These are phyloP conservation scores for Conus canariensis DNA, from an alignment of 2,888 invertebrate genomes.

Conservation along the genomic window DNA sequence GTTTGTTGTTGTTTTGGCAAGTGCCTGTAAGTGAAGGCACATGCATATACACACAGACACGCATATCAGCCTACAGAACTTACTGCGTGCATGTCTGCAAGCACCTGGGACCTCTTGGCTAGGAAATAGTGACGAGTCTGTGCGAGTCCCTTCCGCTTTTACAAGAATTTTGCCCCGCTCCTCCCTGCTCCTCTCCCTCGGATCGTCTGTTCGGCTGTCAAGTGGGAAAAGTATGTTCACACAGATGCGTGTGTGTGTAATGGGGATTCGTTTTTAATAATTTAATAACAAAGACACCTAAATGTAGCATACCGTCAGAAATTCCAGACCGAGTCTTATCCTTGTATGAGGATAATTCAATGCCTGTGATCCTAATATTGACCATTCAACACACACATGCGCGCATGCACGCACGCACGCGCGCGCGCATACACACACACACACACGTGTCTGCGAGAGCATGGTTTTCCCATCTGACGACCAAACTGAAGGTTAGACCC, in stretches of 20 bases:
- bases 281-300: background rate
- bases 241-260: background rate
- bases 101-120: background rate
- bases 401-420: background rate
- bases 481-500: too few relatives aligned
- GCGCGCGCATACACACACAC: background rate
- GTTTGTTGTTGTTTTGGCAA: too few relatives aligned
- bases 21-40: background rate
- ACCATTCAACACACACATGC: background rate
- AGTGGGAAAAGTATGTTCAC: background rate
- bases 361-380: background rate
- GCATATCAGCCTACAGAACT: background rate
- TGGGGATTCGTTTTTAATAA: background rate
- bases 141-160: too few relatives aligned
- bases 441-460: background rate
- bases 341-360: background rate
- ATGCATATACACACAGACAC: background rate
- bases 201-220: background rate
- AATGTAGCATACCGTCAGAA: background rate
- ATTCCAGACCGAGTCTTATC: too few relatives aligned
- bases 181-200: too few relatives aligned
- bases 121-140: background rate
- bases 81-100: background rate
- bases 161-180: too few relatives aligned
- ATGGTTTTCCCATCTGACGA: too few relatives aligned